Evolutionary conservation across 1,140 invertebrate genomes (phyloP), one percentile per base, ranked within the genome.

Genomic region (Maniola jurtina): DNA sequence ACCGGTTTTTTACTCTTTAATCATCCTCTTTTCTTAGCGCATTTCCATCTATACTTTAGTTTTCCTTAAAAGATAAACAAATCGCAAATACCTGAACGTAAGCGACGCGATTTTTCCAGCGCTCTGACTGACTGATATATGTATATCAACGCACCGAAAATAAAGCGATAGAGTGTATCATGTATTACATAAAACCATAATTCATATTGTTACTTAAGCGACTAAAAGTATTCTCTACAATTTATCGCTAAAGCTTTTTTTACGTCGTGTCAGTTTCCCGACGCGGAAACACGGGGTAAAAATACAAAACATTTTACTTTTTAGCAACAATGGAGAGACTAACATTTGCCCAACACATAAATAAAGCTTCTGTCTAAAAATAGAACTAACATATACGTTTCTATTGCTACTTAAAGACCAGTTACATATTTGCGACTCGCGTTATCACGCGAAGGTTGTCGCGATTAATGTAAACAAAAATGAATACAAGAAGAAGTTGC

Each of bases 311-410:
- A 52, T 52, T 52, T 16, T 9, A 0, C 14, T 25, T 16, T 52
- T 52, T 52, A 25, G 48, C 13, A 8, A 52, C 48, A 52, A 52
- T 52, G 16, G 48, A 16, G 48, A 25, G 48, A 52, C 10, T 8
- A 16, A 48, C 45, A 15, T 48, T 48, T 14, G 45, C 14, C 45
- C 45, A 14, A 52, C 48, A 52, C 48, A 52, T 52, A 52, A 52
- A 52, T 52, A 52, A 52, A 25, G 48, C 48, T 52, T 52, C 48
- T 11, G 48, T 0, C 14, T 52, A 25, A 25, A 45, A 52, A 52
- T 52, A 25, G 48, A 16, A 25, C 15, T 52, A 16, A 16, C 15
- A 13, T 52, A 10, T 52, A 25, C 48, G 15, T 16, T 52, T 16
- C 48, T 16, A 52, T 52, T 25, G 48, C 48, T 13, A 16, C 1